These are phyloP conservation scores for Drosophila dives DNA, from an alignment of 2,888 invertebrate species.

Conservation along the genomic window DNA sequence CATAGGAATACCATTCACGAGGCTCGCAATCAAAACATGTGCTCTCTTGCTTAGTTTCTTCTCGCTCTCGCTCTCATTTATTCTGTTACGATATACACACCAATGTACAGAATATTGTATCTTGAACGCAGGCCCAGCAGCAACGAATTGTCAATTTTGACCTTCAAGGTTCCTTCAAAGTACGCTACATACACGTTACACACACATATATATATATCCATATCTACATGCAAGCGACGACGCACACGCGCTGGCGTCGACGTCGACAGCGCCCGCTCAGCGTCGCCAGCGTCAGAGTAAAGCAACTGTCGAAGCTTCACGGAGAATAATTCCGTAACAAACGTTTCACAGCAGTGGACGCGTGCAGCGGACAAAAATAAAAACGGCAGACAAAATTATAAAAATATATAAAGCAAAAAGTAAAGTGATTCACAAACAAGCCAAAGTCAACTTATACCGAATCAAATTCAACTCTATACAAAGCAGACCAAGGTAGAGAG, in stretches of 20 bases:
- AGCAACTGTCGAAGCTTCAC: slow-evolving; percentile 60
- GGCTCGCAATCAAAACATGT: slow-evolving; percentile 27
- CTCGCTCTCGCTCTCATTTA: slow-evolving; percentile 4
- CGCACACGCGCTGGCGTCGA: slow-evolving; percentile 37
- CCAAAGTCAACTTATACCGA: slow-evolving; percentile 34
- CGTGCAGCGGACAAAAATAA: slow-evolving; percentile 75
- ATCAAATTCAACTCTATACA: slow-evolving; percentile 6
- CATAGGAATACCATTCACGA: slow-evolving; percentile 41
- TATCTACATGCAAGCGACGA: slow-evolving; percentile 23
- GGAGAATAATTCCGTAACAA: slow-evolving; percentile 81
- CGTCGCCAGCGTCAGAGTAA: slow-evolving; percentile 47
- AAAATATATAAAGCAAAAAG: slow-evolving; percentile 14
- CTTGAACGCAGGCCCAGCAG: slow-evolving; percentile 53
- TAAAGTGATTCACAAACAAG: slow-evolving; percentile 35
- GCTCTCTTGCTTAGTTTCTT: slow-evolving; percentile 24
- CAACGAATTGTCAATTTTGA: slow-evolving; percentile 83
- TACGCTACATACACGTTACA: slow-evolving; percentile 56
- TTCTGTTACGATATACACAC: slow-evolving; percentile 22
- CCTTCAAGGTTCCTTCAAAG: slow-evolving; percentile 85
- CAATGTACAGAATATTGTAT: slow-evolving; percentile 46
- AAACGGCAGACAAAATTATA: slow-evolving; percentile 40
- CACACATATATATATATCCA: slow-evolving; percentile 3
- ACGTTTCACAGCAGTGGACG: slow-evolving; percentile 81
- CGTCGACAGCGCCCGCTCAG: slow-evolving; percentile 33
- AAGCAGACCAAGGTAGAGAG: slow-evolving; percentile 27